A percentile compares a stretch with the other conserved stretches of the same genome.
Evolutionary conservation across 2,888 invertebrate species (phyloP).

Genomic region (Hoplodrina ambigua): DNA sequence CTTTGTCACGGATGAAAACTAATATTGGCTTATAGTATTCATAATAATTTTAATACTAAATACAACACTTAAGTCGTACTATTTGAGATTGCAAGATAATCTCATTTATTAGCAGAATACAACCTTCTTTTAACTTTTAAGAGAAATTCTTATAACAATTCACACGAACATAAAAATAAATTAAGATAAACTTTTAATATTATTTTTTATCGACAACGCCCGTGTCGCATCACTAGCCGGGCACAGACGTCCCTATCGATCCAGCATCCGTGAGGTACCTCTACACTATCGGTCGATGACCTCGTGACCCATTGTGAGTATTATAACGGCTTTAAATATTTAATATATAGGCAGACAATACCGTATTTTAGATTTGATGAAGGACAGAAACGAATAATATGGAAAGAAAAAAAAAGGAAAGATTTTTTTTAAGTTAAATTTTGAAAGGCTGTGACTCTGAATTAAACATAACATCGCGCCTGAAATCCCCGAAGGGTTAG

Average conservation of each 20-base stretch:
- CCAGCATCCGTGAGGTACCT: conserved; percentile 81
- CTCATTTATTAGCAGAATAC: too few species aligned
- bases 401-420: neutral
- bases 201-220: conserved; percentile 65
- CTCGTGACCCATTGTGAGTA: conserved; percentile 75
- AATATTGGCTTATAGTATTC: too few species aligned
- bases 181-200: neutral
- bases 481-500: too few species aligned
- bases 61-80: too few species aligned
- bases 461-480: too few species aligned
- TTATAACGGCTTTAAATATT: conserved; percentile 7
- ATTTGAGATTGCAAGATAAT: too few species aligned
- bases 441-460: too few species aligned
- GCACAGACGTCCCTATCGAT: conserved; percentile 86
- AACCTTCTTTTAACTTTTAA: too few species aligned
- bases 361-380: too few species aligned
- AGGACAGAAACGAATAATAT: neutral
- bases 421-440: neutral
- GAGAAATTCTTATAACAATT: too few species aligned
- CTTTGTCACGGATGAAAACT: too few species aligned
- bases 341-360: neutral
- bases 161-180: neutral
- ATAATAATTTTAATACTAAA: too few species aligned
- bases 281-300: conserved; percentile 74
- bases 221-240: conserved; percentile 72